These are phyloP conservation scores for Acrocephalus scirpaceus DNA, from an alignment of 2,797 vertebrate species.

Conservation along the genomic window DNA sequence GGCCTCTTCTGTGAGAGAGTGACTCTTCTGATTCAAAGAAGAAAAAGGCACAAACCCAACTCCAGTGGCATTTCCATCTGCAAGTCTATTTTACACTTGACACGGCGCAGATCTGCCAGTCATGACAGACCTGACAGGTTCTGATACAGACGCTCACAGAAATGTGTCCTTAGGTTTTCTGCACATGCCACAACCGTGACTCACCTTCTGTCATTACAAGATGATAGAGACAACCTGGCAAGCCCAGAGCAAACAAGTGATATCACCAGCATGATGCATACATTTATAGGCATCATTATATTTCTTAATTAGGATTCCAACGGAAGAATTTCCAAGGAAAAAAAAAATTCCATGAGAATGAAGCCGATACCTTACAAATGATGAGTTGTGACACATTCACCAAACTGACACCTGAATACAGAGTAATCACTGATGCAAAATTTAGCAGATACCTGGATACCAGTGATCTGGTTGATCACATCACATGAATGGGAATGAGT, in stretches of 20 bases:
- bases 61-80: background rate
- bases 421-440: background rate
- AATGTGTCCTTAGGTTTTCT: background rate
- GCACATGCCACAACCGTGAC: background rate
- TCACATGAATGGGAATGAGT: background rate
- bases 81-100: background rate
- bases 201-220: background rate
- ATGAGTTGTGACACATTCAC: background rate
- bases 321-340: background rate
- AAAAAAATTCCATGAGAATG: background rate
- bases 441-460: background rate
- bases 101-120: background rate
- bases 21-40: background rate
- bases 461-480: background rate
- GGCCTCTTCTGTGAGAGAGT: background rate
- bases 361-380: background rate
- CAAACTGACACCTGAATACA: rapidly evolving
- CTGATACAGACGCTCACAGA: background rate
- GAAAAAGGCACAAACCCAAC: background rate
- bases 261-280: background rate
- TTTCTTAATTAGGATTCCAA: background rate
- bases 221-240: background rate
- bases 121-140: background rate
- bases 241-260: slow-evolving; percentile 15
- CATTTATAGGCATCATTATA: background rate